Conservation (phyloP, 2,797 vertebrate species). For the Malurus leucopterus region DNA sequence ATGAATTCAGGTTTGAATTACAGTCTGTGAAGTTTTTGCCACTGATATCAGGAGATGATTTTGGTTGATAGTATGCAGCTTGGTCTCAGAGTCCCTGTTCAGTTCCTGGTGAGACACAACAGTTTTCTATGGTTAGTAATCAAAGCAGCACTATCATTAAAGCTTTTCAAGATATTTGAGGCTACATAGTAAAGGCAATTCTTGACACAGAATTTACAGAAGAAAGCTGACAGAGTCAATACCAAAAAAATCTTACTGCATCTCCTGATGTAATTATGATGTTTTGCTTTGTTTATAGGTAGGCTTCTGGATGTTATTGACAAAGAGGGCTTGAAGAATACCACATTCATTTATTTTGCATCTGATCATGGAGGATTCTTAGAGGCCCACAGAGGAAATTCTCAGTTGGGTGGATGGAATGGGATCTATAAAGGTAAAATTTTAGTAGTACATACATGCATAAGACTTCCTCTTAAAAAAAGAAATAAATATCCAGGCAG, state of each 20-base stretch:
- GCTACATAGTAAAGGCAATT: background rate
- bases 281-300: constrained; percentile 62
- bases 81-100: background rate
- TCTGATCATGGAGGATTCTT: constrained; percentile 86
- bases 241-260: background rate
- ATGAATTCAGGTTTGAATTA: background rate
- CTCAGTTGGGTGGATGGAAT: constrained; percentile 82
- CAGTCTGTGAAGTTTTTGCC: background rate
- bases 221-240: background rate
- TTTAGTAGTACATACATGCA: background rate
- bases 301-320: constrained; percentile 77
- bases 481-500: background rate
- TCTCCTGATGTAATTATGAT: background rate
- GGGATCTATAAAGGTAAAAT: constrained; percentile 84
- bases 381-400: constrained; percentile 59
- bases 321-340: constrained; percentile 73
- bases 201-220: background rate
- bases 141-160: background rate
- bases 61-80: background rate
- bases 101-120: background rate
- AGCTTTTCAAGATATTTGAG: background rate
- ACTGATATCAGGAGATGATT: background rate
- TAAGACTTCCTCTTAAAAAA: background rate
- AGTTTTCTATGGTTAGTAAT: background rate
- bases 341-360: constrained; percentile 85